These are phyloP conservation scores for Oreochromis spilurus DNA, from an alignment of 2,113 vertebrate genomes.

Conservation along the genomic window DNA sequence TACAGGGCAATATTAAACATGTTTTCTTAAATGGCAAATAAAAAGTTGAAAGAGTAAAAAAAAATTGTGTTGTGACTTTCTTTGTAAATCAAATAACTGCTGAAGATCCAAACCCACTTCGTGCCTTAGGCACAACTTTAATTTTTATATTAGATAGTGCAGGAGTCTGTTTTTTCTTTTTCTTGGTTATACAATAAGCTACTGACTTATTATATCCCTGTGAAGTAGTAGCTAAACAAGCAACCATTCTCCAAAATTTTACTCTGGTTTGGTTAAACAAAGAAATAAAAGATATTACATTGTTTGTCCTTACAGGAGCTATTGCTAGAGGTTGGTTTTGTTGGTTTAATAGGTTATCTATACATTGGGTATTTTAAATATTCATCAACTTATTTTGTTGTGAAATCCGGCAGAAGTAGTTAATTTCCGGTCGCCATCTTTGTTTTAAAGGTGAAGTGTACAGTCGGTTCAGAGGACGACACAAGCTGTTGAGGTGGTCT, in stretches of 20 bases:
- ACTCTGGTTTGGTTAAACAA: background rate
- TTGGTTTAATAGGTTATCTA: background rate
- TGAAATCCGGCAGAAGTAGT: background rate
- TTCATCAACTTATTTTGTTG: background rate
- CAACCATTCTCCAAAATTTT: background rate
- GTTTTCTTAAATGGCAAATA: background rate
- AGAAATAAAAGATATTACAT: background rate
- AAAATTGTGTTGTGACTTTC: background rate
- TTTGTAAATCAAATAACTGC: background rate
- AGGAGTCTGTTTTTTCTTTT: background rate
- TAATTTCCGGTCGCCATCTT: background rate
- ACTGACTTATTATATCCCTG: background rate
- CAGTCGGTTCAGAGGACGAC: background rate
- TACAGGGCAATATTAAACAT: background rate
- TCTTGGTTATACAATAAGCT: background rate
- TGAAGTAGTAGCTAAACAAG: background rate
- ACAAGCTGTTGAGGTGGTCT: background rate
- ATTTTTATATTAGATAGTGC: background rate
- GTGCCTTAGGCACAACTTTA: background rate
- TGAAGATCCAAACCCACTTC: background rate
- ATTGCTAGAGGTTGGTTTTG: background rate
- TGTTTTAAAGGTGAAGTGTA: background rate
- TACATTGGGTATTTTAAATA: accelerated
- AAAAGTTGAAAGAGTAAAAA: background rate
- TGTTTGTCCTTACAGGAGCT: background rate